These are phyloP conservation scores for Chrysolina americana DNA, from an alignment of 2,888 invertebrate species.

Conservation along the genomic window DNA sequence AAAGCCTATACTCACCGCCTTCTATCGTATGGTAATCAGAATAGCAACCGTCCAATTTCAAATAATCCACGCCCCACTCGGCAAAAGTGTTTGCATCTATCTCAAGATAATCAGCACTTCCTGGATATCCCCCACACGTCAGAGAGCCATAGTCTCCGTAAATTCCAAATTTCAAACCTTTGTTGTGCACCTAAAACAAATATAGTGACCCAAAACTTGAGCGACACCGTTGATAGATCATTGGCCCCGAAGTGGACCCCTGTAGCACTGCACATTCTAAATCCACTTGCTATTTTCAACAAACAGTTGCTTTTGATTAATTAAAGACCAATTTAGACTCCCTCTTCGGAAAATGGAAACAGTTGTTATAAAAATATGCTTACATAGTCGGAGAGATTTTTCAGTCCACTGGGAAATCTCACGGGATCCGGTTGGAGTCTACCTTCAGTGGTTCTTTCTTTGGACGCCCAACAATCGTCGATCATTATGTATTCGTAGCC, in stretches of 20 bases:
- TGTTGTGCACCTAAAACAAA: constrained; percentile 75
- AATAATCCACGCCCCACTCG: constrained; percentile 85
- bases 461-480: constrained; percentile 77
- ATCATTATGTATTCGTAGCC: constrained; percentile 76
- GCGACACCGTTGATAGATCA: no score
- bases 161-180: constrained; percentile 84
- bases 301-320: no score
- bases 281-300: background rate
- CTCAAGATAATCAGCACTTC: constrained; percentile 77
- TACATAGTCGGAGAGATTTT: constrained; percentile 75
- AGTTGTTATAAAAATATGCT: constrained; percentile 51
- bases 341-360: background rate
- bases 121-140: constrained; percentile 87
- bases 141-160: constrained; percentile 85
- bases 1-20: constrained; percentile 51
- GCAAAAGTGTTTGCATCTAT: constrained; percentile 83
- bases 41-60: constrained; percentile 88
- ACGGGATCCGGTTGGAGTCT: constrained; percentile 72
- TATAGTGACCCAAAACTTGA: no score
- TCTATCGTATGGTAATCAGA: constrained; percentile 74
- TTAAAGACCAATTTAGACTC: no score
- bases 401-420: constrained; percentile 76
- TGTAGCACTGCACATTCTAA: background rate
- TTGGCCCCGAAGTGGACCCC: background rate
- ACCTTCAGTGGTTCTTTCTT: constrained; percentile 69